Percentiles rank a stretch among this genome's conserved stretches.
Conservation (phyloP, 2,888 invertebrate species). For the Atethmia centrago region DNA sequence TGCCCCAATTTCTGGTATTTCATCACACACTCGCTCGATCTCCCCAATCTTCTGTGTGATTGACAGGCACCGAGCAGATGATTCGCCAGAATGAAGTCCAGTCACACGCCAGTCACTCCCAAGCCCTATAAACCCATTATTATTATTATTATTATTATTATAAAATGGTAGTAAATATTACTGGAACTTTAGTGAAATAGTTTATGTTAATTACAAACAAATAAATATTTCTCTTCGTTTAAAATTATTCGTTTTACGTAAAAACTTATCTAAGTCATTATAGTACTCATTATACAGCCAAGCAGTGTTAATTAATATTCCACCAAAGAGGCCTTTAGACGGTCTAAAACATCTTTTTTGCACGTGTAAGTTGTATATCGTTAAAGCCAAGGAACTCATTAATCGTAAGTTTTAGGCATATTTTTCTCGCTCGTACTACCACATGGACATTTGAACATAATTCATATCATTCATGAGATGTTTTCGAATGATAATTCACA, state of each 20-base stretch:
- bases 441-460: slow-evolving; percentile 34
- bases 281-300: slow-evolving; percentile 11
- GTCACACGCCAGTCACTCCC: background rate
- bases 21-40: background rate
- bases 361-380: slow-evolving; percentile 21
- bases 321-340: slow-evolving; percentile 13
- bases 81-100: background rate
- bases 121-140: background rate
- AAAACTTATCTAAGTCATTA: slow-evolving; percentile 24
- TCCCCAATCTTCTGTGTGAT: background rate
- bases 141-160: too few relatives aligned
- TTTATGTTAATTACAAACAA: slow-evolving; percentile 6
- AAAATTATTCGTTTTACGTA: background rate
- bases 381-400: slow-evolving; percentile 48
- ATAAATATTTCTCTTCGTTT: background rate
- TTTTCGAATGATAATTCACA: slow-evolving; percentile 47
- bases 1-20: background rate
- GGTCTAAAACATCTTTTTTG: slow-evolving; percentile 20
- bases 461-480: slow-evolving; percentile 59
- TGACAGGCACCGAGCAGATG: background rate
- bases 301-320: slow-evolving; percentile 12
- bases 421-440: slow-evolving; percentile 29
- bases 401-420: slow-evolving; percentile 19
- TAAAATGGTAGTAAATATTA: too few relatives aligned
- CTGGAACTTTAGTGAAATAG: background rate